These are phyloP conservation scores for Notarius quadriscutis DNA, from an alignment of 2,113 vertebrate species.

Conservation along the genomic window DNA sequence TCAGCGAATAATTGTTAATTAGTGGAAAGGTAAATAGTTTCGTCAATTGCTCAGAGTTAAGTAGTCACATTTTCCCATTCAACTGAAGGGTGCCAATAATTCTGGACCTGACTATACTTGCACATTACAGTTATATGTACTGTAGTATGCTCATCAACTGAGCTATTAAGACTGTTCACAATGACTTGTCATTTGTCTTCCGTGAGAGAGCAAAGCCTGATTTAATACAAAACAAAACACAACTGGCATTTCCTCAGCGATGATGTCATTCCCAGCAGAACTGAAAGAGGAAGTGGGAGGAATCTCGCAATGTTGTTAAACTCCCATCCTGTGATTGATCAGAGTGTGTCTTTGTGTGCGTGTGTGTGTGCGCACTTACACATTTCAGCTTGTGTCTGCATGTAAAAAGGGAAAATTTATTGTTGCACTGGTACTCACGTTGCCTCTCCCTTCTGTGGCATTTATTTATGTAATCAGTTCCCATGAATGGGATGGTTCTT, in stretches of 20 bases:
- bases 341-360: slow-evolving; percentile 1
- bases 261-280: slow-evolving; percentile 47
- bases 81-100: not conserved
- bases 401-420: slow-evolving; percentile 28
- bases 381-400: slow-evolving; percentile 10
- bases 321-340: slow-evolving; percentile 47
- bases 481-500: slow-evolving; percentile 8
- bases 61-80: not conserved
- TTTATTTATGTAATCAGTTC: slow-evolving; percentile 22
- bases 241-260: slow-evolving; percentile 15
- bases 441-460: slow-evolving; percentile 3
- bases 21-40: not conserved
- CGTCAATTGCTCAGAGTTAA: not conserved
- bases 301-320: slow-evolving; percentile 44
- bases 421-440: slow-evolving; percentile 5
- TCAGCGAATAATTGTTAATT: no score
- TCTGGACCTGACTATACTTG: not conserved
- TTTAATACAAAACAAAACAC: slow-evolving; percentile 37
- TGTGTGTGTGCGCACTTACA: not conserved
- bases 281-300: slow-evolving; percentile 46
- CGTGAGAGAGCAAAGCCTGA: not conserved
- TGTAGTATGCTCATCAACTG: slow-evolving; percentile 2
- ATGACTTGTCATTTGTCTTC: not conserved
- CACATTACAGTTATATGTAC: not conserved
- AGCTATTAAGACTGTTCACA: not conserved